A percentile compares a stretch with the other conserved stretches of the same genome.
Conservation (phyloP, 2,113 vertebrate genomes). For the Labrus mixtus region DNA sequence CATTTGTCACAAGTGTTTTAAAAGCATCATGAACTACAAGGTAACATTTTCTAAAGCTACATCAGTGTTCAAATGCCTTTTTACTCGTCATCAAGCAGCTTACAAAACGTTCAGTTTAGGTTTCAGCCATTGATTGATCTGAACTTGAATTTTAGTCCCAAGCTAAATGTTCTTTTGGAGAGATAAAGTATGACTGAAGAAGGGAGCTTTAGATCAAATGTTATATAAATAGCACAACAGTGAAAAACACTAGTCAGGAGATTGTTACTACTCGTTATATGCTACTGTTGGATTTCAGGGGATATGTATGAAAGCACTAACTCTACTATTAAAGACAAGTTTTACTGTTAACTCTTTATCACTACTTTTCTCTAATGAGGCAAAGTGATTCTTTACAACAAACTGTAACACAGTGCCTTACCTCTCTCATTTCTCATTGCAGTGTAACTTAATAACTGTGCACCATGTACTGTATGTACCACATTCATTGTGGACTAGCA, state of each 20-base stretch:
- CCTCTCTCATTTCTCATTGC: constrained; percentile 31
- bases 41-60: background rate
- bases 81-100: constrained; percentile 6
- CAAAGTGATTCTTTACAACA: constrained; percentile 39
- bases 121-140: background rate
- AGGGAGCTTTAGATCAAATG: constrained; percentile 5
- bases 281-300: constrained; percentile 40
- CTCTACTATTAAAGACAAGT: constrained; percentile 6
- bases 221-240: background rate
- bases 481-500: constrained; percentile 25
- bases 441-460: constrained; percentile 31
- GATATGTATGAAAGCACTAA: constrained; percentile 20
- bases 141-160: constrained; percentile 1
- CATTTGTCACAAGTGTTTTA: constrained; percentile 22
- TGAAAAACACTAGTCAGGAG: background rate
- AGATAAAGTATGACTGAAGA: background rate
- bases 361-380: constrained; percentile 19
- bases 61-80: constrained; percentile 55
- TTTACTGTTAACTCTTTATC: constrained; percentile 16
- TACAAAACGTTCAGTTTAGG: background rate
- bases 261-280: background rate
- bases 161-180: background rate
- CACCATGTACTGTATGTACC: constrained; percentile 56
- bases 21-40: background rate
- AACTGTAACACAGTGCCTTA: constrained; percentile 72